Evolutionary conservation across 2,113 vertebrate species (phyloP), one percentile per base, ranked within the genome.

Genomic region (Anthoscopus minutus): DNA sequence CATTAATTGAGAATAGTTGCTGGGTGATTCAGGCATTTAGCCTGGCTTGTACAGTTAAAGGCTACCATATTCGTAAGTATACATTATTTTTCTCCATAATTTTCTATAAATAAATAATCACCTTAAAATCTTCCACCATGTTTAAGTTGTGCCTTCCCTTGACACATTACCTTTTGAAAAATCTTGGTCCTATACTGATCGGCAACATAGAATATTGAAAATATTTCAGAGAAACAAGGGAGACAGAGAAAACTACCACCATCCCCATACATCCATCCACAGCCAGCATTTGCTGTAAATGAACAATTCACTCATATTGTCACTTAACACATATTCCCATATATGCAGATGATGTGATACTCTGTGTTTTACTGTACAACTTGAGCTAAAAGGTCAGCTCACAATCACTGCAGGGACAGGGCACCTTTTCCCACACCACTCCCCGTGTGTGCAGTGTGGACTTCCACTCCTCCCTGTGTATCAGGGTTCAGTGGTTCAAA

Each of bases 11-110:
- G 40, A 98, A 99, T 30, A 98, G 98, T 31, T 99, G 99, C 97
- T 99, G 99, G 99, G 89, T 99, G 81, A 99, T 99, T 95, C 99
- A 99, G 95, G 95, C 99, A 35, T 98, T 99, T 97, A 99, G 99
- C 93, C 95, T 99, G 96, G 98, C 98, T 42, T 99, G 99, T 97
- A 99, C 99, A 48, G 99, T 99, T 91, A 99, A 99, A 96, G 99
- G 98, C 45, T 99, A 99, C 93, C 97, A 96, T 92, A 85, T 98
- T 91, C 98, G 97, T 98, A 96, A 98, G 93, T 97, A 90, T n/a
- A 44, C 44, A n/a, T 51, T 27, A 15, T 44, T 89, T 81, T 70
- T 74, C 48, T 56, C 45, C 33, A 13, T 35, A 4, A 21, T 92
- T 74, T 69, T 76, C 13, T 65, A 7, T 70, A 37, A 76, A 64